Evolutionary conservation across 2,888 invertebrate genomes (phyloP).

Genomic region (Sialis fuliginosa): DNA sequence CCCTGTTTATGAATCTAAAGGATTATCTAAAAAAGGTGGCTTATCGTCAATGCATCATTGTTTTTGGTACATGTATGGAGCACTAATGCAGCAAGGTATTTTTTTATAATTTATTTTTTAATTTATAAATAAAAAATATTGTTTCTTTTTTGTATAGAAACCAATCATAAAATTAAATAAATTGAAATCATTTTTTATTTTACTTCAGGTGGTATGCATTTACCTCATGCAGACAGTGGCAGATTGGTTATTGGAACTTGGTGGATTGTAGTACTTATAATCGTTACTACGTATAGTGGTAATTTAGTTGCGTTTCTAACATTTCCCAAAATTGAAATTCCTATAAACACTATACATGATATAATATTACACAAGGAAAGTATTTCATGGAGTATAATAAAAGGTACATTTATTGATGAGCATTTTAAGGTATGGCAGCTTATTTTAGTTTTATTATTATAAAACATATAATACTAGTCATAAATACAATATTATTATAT

Average conservation of each 20-base stretch:
- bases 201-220: conserved; percentile 60
- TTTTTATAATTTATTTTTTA: conserved; percentile 3
- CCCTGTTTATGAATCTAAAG: conserved; percentile 49
- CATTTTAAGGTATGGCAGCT: conserved; percentile 30
- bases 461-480: not conserved
- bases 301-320: conserved; percentile 85
- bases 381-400: conserved; percentile 58
- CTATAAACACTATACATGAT: conserved; percentile 50
- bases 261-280: conserved; percentile 81
- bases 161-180: not conserved
- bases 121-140: not conserved
- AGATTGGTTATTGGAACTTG: conserved; percentile 72
- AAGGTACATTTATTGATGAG: conserved; percentile 57
- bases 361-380: conserved; percentile 35
- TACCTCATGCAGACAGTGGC: conserved; percentile 73
- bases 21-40: conserved; percentile 35
- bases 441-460: not conserved
- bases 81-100: conserved; percentile 74
- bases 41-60: conserved; percentile 48
- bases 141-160: not conserved
- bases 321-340: conserved; percentile 65
- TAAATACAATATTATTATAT: not conserved
- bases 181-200: not conserved
- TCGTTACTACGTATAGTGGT: conserved; percentile 83
- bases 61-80: conserved; percentile 80